Evolutionary conservation across 2,888 invertebrate genomes (phyloP).

Genomic region (Hemistola chrysoprasaria): DNA sequence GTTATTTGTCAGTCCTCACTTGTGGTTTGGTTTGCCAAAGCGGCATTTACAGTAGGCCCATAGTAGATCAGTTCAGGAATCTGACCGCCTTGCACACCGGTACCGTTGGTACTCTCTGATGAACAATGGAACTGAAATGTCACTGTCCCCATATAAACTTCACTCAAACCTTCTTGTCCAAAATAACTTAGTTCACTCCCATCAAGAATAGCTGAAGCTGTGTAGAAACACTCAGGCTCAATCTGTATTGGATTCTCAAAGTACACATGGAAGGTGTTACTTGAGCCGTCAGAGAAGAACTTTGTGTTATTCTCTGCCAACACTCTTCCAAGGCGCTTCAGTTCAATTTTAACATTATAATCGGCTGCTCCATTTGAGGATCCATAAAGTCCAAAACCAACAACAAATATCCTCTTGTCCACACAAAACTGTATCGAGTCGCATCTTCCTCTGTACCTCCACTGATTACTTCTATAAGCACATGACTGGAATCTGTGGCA

Average conservation of each 20-base stretch:
- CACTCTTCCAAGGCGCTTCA: constrained; percentile 93
- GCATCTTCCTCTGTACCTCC: constrained; percentile 97
- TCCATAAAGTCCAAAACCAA: constrained; percentile 97
- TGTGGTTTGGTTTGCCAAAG: constrained; percentile 61
- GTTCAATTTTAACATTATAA: constrained; percentile 96
- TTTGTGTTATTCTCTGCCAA: constrained; percentile 95
- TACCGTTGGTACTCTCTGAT: constrained; percentile 98
- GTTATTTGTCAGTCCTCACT: constrained; percentile 77
- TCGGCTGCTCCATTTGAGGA: constrained; percentile 98
- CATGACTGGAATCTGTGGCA: constrained; percentile 98
- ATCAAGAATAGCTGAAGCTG: constrained; percentile 96
- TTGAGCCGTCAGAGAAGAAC: constrained; percentile 98
- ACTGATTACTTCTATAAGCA: constrained; percentile 97
- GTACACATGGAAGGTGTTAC: constrained; percentile 94
- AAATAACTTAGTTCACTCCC: constrained; percentile 97
- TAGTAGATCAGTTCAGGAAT: constrained; percentile 98
- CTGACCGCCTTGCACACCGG: constrained; percentile 98
- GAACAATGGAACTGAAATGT: constrained; percentile 99
- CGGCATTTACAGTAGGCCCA: constrained; percentile 86
- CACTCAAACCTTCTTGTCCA: constrained; percentile 98
- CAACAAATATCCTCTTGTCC: constrained; percentile 96
- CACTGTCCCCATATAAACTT: constrained; percentile 95
- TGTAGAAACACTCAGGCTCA: constrained; percentile 96
- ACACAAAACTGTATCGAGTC: constrained; percentile 98
- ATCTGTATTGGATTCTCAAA: constrained; percentile 93